Evolutionary conservation across 2,797 vertebrate species (phyloP).

Genomic region (Bradypodion ventrale): DNA sequence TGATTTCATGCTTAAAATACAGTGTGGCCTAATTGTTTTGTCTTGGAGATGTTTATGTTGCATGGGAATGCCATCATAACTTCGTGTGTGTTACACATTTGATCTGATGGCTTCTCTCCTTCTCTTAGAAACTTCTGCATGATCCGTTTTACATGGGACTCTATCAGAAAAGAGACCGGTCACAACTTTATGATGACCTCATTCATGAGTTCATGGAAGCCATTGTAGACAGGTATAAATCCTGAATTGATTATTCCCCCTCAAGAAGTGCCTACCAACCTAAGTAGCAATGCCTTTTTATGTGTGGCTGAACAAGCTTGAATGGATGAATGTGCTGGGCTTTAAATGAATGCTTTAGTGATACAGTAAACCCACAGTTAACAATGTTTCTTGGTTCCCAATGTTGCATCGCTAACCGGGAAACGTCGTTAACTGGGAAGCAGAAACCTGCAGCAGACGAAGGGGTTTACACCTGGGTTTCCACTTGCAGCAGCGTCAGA

Average conservation of each 20-base stretch:
- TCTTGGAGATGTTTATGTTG: not conserved
- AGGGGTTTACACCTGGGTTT: no score
- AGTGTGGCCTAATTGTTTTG: not conserved
- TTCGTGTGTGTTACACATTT: no score
- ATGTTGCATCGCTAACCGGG: no score
- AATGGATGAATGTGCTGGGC: not conserved
- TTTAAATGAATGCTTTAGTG: not conserved
- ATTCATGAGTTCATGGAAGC: conserved; percentile 99
- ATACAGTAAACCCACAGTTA: no score
- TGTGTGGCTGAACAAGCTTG: not conserved
- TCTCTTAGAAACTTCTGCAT: conserved; percentile 83
- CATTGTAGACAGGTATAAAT: conserved; percentile 86
- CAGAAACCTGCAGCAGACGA: no score
- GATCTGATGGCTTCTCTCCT: not conserved
- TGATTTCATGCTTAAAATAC: not conserved
- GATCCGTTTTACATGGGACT: conserved; percentile 97
- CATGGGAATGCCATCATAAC: not conserved
- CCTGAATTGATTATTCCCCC: not conserved
- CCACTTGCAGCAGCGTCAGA: no score
- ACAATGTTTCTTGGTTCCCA: no score
- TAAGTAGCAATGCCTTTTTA: not conserved
- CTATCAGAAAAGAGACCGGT: conserved; percentile 92
- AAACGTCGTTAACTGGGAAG: no score
- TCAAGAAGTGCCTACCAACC: not conserved
- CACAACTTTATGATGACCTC: conserved; percentile 91